A percentile compares a stretch with the other conserved stretches of the same genome.
Conservation (phyloP, 2,113 vertebrate genomes). For the Zapornia atra region DNA sequence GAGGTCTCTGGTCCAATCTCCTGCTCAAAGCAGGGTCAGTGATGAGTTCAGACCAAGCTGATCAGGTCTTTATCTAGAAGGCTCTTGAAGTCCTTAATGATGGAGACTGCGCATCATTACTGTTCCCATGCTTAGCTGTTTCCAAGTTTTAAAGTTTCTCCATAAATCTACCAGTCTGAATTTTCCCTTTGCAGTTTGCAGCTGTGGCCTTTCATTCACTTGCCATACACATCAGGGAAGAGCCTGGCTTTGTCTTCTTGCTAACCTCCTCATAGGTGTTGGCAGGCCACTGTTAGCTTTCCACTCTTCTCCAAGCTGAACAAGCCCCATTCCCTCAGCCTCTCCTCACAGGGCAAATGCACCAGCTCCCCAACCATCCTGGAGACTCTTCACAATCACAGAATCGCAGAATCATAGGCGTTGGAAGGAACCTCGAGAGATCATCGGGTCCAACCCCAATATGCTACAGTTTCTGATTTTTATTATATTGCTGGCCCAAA, state of each 20-base stretch:
- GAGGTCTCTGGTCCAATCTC: neutral
- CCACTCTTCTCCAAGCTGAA: neutral
- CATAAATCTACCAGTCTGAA: neutral
- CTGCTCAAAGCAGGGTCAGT: neutral
- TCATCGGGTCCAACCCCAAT: no score
- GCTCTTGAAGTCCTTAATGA: neutral
- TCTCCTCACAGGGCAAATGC: neutral
- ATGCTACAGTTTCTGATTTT: neutral
- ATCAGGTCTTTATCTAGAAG: neutral
- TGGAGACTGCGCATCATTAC: neutral
- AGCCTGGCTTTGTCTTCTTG: neutral
- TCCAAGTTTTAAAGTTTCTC: neutral
- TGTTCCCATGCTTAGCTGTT: neutral
- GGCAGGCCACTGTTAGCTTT: neutral
- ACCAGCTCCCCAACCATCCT: neutral
- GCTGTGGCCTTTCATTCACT: neutral
- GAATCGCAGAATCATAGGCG: no score
- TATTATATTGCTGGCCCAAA: neutral
- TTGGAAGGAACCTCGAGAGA: no score
- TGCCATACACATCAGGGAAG: neutral
- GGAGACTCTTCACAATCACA: neutral
- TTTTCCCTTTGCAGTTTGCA: neutral
- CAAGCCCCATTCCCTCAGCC: fast-evolving
- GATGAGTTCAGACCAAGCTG: neutral
- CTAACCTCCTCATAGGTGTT: neutral